Percentiles rank a stretch among this genome's conserved stretches.
phyloP scores from a whole-genome alignment of 2,113 vertebrate genomes.

The Alexandromys fortis region DNA sequence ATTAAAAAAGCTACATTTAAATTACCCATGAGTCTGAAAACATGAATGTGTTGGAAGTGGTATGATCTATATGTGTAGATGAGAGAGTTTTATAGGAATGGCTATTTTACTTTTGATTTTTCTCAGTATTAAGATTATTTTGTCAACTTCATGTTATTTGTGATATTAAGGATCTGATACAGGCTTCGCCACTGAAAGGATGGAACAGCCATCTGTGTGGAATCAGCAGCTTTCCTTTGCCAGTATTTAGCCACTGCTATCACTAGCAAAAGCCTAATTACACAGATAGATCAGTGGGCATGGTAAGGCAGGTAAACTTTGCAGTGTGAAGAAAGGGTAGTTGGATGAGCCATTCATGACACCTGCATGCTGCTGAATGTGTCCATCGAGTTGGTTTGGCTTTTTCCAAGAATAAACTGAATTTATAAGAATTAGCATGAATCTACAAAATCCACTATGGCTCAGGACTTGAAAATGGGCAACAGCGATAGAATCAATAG shows the following conservation, averaged over 20 bases:
- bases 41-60: conserved; percentile 73
- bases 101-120: conserved; percentile 19
- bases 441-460: background rate
- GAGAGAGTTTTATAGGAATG: background rate
- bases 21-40: conserved; percentile 79
- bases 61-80: conserved; percentile 48
- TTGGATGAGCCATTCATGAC: background rate
- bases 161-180: conserved; percentile 55
- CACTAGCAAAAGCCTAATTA: conserved; percentile 42
- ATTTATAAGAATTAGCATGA: background rate
- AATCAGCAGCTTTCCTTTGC: conserved; percentile 45
- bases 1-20: conserved; percentile 83
- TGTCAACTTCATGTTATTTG: background rate
- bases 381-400: background rate
- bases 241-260: conserved; percentile 35
- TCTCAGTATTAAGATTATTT: background rate
- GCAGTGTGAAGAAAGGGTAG: conserved; percentile 1
- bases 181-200: conserved; percentile 16
- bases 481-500: background rate
- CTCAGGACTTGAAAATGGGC: background rate
- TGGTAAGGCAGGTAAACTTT: conserved; percentile 15
- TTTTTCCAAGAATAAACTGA: background rate
- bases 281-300: background rate
- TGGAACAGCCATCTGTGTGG: conserved; percentile 58
- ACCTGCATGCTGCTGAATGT: background rate